Percentiles rank a stretch among this genome's conserved stretches.
phyloP scores from a whole-genome alignment of 2,113 vertebrate genomes.

The Sterrhoptilus dennistouni region DNA sequence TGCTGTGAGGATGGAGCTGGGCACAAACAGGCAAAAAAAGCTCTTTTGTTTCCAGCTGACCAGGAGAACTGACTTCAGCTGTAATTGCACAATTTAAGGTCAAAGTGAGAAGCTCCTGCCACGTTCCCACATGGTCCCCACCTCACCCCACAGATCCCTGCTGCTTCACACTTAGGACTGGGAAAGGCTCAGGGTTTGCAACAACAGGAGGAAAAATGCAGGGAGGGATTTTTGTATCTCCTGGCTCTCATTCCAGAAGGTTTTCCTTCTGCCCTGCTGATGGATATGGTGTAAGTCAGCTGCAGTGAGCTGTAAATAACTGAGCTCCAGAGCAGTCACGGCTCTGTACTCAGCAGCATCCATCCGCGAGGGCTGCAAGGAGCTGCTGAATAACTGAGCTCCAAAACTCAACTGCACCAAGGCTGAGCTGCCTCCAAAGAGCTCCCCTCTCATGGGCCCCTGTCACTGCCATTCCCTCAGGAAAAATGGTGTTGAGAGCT shows the following conservation, averaged over 20 bases:
- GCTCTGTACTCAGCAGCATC: background rate
- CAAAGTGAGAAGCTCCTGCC: background rate
- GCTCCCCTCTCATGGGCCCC: background rate
- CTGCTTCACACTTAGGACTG: background rate
- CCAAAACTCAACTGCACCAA: background rate
- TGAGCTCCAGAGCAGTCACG: accelerated
- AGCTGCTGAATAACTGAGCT: background rate
- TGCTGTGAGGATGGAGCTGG: background rate
- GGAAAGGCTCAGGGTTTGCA: background rate
- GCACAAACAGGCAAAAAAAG: accelerated
- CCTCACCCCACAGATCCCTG: background rate
- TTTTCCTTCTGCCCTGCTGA: background rate
- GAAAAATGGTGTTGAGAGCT: accelerated
- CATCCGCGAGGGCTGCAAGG: background rate
- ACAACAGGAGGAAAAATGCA: background rate
- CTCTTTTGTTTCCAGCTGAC: background rate
- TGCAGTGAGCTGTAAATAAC: slow-evolving; percentile 40
- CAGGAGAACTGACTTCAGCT: background rate
- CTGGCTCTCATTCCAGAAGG: background rate
- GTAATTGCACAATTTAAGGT: background rate
- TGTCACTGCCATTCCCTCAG: accelerated
- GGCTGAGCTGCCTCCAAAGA: background rate
- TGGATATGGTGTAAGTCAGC: background rate
- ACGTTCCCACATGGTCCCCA: accelerated
- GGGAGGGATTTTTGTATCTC: background rate